phyloP scores from a whole-genome alignment of 2,113 vertebrate genomes.

The Glareola pratincola region DNA sequence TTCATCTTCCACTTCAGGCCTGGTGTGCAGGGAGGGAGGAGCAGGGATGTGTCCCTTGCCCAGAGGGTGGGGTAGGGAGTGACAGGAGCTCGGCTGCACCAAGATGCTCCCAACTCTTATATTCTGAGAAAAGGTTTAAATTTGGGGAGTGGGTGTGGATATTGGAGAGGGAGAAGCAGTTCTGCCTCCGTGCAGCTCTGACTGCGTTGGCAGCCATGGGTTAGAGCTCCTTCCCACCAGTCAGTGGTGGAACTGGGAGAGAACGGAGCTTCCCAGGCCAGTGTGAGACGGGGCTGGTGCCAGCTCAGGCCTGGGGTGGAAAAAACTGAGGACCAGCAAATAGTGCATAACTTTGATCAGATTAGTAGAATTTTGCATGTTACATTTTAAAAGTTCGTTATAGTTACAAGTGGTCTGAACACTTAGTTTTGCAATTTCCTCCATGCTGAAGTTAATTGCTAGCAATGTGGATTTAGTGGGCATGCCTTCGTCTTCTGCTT shows the following conservation, averaged over 20 bases:
- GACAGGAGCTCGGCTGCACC: background rate
- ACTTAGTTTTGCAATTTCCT: background rate
- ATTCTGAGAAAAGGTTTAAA: background rate
- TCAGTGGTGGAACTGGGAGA: background rate
- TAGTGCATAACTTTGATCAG: background rate
- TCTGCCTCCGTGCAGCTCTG: background rate
- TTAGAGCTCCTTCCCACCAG: background rate
- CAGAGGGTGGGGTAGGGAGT: background rate
- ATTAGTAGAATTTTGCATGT: background rate
- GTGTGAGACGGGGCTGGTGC: accelerated
- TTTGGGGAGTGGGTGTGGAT: background rate
- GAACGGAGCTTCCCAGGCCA: accelerated
- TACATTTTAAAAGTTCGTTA: background rate
- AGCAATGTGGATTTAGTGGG: background rate
- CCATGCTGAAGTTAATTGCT: background rate
- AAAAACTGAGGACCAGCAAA: background rate
- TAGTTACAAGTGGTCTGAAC: background rate
- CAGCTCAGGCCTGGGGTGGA: background rate
- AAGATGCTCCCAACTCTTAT: background rate
- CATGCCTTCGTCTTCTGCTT: background rate
- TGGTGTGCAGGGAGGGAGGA: background rate
- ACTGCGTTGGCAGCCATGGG: background rate
- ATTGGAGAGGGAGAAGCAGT: background rate
- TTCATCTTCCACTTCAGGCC: background rate
- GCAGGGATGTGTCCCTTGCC: background rate